Conservation (phyloP, 2,113 vertebrate genomes). For the Clupea harengus region DNA sequence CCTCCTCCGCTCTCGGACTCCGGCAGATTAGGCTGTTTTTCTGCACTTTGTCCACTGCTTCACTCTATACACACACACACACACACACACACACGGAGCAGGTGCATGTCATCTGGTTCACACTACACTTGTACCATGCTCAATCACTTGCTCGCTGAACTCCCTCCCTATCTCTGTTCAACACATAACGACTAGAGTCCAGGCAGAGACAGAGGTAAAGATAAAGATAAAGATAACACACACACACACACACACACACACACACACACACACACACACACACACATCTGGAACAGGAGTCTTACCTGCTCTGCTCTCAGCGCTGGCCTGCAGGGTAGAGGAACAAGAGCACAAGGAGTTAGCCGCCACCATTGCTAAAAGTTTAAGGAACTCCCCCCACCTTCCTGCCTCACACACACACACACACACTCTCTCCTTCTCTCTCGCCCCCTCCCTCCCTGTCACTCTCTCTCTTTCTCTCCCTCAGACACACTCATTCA, state of each 20-base stretch:
- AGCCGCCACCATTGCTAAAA: slow-evolving; percentile 18
- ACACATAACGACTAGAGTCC: not conserved
- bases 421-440: not conserved
- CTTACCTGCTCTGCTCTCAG: slow-evolving; percentile 36
- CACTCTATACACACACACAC: slow-evolving; percentile 26
- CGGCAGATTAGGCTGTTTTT: slow-evolving; percentile 31
- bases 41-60: slow-evolving; percentile 31
- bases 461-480: not conserved
- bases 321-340: slow-evolving; percentile 37
- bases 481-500: not conserved
- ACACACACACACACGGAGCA: not conserved
- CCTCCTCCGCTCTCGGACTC: not conserved
- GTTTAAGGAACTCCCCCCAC: not conserved
- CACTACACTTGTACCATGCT: not conserved
- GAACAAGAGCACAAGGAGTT: slow-evolving; percentile 17
- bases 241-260: too few species aligned
- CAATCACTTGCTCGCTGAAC: not conserved
- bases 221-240: not conserved
- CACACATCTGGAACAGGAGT: not conserved
- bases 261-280: too few species aligned
- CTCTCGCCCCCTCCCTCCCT: not conserved
- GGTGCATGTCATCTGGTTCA: slow-evolving; percentile 13
- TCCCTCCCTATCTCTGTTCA: not conserved
- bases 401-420: not conserved
- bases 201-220: not conserved